Percentiles rank a stretch among this genome's conserved stretches.
These are phyloP conservation scores for Dipodomys stephensi DNA, from an alignment of 2,113 vertebrate genomes.

Conservation along the genomic window DNA sequence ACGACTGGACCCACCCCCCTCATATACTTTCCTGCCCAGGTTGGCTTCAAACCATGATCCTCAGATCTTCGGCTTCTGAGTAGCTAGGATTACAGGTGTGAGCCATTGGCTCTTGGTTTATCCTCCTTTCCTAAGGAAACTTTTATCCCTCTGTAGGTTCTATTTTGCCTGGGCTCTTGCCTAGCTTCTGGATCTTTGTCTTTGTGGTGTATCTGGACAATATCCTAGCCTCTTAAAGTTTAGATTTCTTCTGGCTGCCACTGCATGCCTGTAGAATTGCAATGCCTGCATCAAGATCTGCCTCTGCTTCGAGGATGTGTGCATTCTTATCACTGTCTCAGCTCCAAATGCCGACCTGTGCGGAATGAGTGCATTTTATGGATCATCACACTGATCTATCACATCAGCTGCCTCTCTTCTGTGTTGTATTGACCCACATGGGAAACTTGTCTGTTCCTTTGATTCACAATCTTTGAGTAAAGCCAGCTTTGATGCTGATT, in stretches of 20 bases:
- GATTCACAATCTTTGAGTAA: constrained; percentile 33
- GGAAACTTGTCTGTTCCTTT: constrained; percentile 23
- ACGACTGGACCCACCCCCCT: too few species aligned
- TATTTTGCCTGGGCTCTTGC: neutral
- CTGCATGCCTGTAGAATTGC: neutral
- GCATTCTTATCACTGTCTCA: rapidly evolving
- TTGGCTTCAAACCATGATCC: neutral
- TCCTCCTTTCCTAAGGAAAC: neutral
- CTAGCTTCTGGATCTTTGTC: neutral
- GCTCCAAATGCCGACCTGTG: neutral
- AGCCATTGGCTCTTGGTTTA: too few species aligned
- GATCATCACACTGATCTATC: neutral
- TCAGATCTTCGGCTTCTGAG: neutral
- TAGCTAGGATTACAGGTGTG: too few species aligned
- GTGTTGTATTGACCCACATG: neutral
- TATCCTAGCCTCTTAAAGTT: neutral
- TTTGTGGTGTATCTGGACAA: neutral
- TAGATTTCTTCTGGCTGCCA: neutral
- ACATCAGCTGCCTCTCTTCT: constrained; percentile 20
- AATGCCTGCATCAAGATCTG: neutral
- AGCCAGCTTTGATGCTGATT: neutral
- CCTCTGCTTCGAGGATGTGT: neutral
- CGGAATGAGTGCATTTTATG: constrained; percentile 29
- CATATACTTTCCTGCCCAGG: too few species aligned
- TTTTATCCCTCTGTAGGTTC: rapidly evolving